Percentiles rank a stretch among this genome's conserved stretches.
phyloP scores from a whole-genome alignment of 2,888 invertebrate genomes.

The Sinotaia quadrata region DNA sequence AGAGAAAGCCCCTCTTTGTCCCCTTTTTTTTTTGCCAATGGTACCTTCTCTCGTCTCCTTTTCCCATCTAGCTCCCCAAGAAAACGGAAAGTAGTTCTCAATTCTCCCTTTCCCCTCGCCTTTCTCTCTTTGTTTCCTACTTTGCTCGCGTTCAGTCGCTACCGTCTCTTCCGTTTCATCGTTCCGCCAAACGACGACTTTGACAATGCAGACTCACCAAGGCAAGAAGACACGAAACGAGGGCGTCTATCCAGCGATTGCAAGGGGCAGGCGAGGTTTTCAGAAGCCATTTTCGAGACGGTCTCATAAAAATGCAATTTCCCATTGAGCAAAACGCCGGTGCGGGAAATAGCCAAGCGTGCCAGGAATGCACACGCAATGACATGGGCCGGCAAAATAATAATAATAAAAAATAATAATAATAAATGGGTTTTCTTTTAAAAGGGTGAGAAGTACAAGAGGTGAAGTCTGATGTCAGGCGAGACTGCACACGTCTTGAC shows the following conservation, averaged over 20 bases:
- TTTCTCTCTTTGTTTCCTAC: neutral
- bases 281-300: slow-evolving; percentile 6
- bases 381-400: neutral
- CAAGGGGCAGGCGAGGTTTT: neutral
- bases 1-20: too few relatives aligned
- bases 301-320: slow-evolving; percentile 40
- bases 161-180: neutral
- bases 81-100: too few relatives aligned
- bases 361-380: slow-evolving; percentile 23
- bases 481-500: too few relatives aligned
- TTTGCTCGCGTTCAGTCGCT: neutral
- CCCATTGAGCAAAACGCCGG: slow-evolving; percentile 29
- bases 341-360: slow-evolving; percentile 31
- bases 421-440: too few relatives aligned
- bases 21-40: too few relatives aligned
- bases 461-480: too few relatives aligned
- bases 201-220: slow-evolving; percentile 17
- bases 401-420: too few relatives aligned
- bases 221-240: neutral
- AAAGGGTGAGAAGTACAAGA: too few relatives aligned
- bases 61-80: too few relatives aligned
- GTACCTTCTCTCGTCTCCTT: too few relatives aligned
- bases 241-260: neutral
- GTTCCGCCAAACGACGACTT: neutral
- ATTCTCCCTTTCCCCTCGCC: too few relatives aligned